Base-by-base conservation (phyloP, 2,113 vertebrate genomes). In the Corvus moneduloides region DNA sequence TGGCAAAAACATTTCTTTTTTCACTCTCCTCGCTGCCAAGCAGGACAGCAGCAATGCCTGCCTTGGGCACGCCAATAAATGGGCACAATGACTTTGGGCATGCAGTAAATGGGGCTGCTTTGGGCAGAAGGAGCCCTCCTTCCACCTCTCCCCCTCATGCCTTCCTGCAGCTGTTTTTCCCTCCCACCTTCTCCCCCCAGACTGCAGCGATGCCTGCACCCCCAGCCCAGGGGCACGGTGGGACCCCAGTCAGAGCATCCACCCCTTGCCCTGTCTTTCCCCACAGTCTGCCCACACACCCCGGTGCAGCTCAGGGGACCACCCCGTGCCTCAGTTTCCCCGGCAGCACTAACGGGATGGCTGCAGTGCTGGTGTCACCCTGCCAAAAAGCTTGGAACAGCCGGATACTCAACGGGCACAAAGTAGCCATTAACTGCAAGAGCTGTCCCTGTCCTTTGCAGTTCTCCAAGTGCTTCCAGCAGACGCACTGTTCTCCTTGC, bases 301-400 rank as follows among this genome's bases (percentile, higher is more conserved):
- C 46, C 4, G 3, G 13, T 30, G 62, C 55, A 23, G 30, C 28
- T 46, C 82, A 16, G 12, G 2, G 2, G 9, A 64, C 35, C 30
- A 6, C 15, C 10, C 30, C 21, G 26, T 81, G 96, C 93, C 96
- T 96, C 96, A 95, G 83, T 94, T 92, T 96, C 91, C 84, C 87
- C 80, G 39, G 43, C 59, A 37, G 41, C 27, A 16, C 63, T 44
- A 59, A 55, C 1, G 4, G 81, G 41, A 22, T 51, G 82, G 63
- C 88, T 68, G 84, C 84, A 71, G 59, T 9, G 61, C 46, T 26
- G 13, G 17, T 13, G 75, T 44, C 83, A 83, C 85, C 62, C 12
- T 51, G 58, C 44, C 18, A 3, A 79, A 74, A 75, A 37, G 21
- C 76, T 66, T 13, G 22, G 44, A 30, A 46, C 14, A 63, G 46